These are phyloP conservation scores for Cacatua alba DNA, from an alignment of 2,113 vertebrate genomes.

Conservation along the genomic window DNA sequence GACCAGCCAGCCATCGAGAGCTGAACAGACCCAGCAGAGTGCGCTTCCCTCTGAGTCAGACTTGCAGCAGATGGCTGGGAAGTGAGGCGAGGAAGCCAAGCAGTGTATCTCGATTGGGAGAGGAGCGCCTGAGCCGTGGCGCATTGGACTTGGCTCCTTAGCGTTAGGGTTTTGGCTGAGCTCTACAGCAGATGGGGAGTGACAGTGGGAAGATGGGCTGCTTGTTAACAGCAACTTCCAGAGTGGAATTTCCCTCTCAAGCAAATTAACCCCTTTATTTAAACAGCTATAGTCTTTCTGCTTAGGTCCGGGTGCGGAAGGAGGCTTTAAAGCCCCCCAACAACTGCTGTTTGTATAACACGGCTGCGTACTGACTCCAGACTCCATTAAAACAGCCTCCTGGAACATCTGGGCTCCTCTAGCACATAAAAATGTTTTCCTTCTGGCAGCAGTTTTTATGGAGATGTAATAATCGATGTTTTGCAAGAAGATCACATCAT, in stretches of 20 bases:
- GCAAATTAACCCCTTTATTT: background rate
- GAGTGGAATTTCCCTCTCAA: background rate
- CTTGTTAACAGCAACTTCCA: background rate
- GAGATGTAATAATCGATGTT: constrained; percentile 55
- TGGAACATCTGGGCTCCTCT: constrained; percentile 64
- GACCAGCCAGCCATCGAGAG: background rate
- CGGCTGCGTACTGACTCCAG: constrained; percentile 15
- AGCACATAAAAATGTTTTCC: constrained; percentile 65
- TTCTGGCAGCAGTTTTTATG: constrained; percentile 70
- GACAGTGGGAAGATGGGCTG: background rate
- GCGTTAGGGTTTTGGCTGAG: background rate
- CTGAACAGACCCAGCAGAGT: background rate
- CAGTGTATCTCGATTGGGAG: background rate
- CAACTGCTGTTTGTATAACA: background rate
- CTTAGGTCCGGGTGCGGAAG: background rate
- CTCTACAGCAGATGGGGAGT: background rate
- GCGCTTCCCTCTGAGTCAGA: background rate
- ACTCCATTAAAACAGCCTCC: constrained; percentile 38
- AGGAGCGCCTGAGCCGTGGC: background rate
- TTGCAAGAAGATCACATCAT: background rate
- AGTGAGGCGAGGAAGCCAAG: background rate
- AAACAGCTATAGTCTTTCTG: background rate
- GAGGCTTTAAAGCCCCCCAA: background rate
- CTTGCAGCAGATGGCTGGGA: background rate
- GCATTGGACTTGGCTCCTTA: background rate